Percentiles rank a stretch among this genome's conserved stretches.
phyloP scores from a whole-genome alignment of 2,113 vertebrate genomes.

The Bettongia penicillata region DNA sequence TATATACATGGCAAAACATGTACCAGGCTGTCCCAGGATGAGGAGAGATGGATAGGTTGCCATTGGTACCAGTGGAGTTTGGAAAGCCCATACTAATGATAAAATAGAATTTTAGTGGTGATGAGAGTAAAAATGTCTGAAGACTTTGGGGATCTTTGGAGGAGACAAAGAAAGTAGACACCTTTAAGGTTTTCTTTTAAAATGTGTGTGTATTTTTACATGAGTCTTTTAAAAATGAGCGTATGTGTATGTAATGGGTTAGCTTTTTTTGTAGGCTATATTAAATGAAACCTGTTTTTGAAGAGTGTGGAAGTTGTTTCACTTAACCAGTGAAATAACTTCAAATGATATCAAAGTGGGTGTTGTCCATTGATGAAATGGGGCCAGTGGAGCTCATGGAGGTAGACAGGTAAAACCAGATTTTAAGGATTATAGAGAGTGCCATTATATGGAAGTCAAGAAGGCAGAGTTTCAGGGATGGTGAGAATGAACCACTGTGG shows the following conservation, averaged over 20 bases:
- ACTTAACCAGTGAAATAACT: not conserved
- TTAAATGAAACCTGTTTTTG: not conserved
- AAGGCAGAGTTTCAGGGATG: not conserved
- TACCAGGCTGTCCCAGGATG: not conserved
- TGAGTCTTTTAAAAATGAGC: too few relatives aligned
- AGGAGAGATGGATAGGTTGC: not conserved
- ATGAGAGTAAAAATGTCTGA: not conserved
- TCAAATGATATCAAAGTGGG: not conserved
- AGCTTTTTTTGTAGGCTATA: not conserved
- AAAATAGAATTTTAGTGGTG: not conserved
- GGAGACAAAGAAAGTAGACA: not conserved
- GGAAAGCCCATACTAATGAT: not conserved
- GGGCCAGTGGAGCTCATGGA: not conserved
- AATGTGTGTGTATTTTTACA: not conserved
- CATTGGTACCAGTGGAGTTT: not conserved
- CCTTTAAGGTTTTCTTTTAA: not conserved
- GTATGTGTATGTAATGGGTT: not conserved
- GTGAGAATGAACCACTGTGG: not conserved
- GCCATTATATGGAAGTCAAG: not conserved
- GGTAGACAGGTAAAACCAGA: not conserved
- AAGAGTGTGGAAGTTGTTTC: not conserved
- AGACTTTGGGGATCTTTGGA: not conserved
- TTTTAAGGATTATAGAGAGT: not conserved
- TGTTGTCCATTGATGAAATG: not conserved
- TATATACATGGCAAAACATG: not conserved